Base-by-base conservation (phyloP, 2,113 vertebrate species). In the Pseudorhombus dupliciocellatus region DNA sequence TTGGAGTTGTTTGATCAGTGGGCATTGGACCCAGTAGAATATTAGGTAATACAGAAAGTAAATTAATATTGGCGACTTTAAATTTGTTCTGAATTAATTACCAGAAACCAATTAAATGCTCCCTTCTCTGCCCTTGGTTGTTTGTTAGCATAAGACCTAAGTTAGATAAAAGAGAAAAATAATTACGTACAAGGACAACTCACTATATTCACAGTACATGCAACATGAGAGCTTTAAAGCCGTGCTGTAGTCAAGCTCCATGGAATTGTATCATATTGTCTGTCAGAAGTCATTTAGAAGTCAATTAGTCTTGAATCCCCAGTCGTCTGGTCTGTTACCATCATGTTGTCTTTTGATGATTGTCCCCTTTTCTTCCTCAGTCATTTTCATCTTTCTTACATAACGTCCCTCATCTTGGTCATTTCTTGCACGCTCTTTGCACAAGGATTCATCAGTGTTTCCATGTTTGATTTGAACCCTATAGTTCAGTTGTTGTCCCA, bases 391-490 rank as follows among this genome's bases (percentile, higher is more conserved):
- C 42, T 44, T 14, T 46, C 18, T 40, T 0, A 9, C 7, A 37
- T 14, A 22, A 1, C 22, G 15, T 40, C 68, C 18, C 42, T 51
- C 24, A 25, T 40, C 7, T 24, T 50, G 11, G 61, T 40, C n/a
- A 5, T 71, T 70, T 11, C 16, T 66, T 42, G 30, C 46, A 48
- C 6, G 2, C 9, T 40, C 37, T 21, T 21, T 71, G n/a, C 65
- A 21, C 51, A 20, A 9, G 20, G 11, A 53, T 59, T 48, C 18
- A 57, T 31, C 4, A 64, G 6, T 7, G 15, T 44, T 0, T 58
- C 26, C 11, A 0, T 58, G 34, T 77, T 68, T 68, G 15, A 61
- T 57, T 57, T 64, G n/a, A 21, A 3, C 31, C 18, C 22, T 20
- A 4, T 42, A 18, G 20, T 75, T 66, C n/a, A 0, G 21, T 58